Percentiles rank a stretch among this genome's conserved stretches.
Evolutionary conservation across 2,113 vertebrate species (phyloP).

Genomic region (Cyanoderma ruficeps): DNA sequence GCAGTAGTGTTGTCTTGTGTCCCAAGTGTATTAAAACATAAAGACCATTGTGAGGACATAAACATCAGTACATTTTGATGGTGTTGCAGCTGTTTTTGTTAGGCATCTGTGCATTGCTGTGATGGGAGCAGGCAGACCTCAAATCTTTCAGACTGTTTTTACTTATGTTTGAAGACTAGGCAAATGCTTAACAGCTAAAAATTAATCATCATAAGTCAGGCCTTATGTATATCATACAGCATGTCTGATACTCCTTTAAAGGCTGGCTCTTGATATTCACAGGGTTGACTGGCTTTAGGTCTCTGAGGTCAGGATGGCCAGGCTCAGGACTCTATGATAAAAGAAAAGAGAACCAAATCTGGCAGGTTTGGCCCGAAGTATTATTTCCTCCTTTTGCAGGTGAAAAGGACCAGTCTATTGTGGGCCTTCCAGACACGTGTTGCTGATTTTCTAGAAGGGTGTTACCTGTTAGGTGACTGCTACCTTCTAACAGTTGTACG

Average conservation of each 20-base stretch:
- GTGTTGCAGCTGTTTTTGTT: neutral
- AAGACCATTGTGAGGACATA: neutral
- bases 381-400: neutral
- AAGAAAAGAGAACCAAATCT: neutral
- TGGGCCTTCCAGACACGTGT: neutral
- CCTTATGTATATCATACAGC: rapidly evolving
- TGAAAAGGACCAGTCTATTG: neutral
- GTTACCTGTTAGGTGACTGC: too few species aligned
- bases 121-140: neutral
- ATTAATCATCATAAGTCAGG: neutral
- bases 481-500: neutral
- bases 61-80: neutral
- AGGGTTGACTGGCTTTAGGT: neutral
- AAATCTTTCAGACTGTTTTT: neutral
- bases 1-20: neutral
- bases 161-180: neutral
- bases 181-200: neutral
- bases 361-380: neutral
- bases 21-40: neutral
- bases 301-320: neutral
- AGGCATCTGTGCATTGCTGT: neutral
- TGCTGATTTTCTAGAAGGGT: neutral
- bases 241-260: neutral
- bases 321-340: neutral
- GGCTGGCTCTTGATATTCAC: neutral